Conservation (phyloP, 2,113 vertebrate genomes). For the Struthio camelus region DNA sequence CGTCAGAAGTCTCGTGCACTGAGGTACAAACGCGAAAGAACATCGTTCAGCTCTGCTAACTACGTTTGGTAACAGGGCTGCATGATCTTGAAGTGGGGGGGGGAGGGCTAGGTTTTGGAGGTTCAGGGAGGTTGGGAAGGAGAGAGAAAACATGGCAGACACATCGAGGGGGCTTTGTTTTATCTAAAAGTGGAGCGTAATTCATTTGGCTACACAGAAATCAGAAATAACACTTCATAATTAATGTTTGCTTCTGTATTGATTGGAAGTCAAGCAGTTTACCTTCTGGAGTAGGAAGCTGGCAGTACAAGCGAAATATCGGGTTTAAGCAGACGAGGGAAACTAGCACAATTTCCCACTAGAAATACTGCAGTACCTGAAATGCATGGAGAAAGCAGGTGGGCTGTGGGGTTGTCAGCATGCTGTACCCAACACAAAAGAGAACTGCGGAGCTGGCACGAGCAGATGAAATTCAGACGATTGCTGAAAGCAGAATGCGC, state of each 20-base stretch:
- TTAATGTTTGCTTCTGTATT: background rate
- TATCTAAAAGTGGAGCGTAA: background rate
- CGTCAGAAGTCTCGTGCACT: background rate
- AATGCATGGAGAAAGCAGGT: background rate
- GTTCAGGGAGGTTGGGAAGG: background rate
- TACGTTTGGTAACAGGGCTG: background rate
- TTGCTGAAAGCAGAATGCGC: fast-evolving
- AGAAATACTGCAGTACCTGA: background rate
- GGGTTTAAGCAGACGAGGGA: background rate
- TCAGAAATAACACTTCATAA: background rate
- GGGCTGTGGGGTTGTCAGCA: background rate
- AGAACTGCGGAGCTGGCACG: background rate
- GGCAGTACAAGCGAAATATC: background rate
- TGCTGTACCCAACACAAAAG: background rate
- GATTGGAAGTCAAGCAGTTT: background rate
- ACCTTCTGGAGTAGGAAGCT: background rate
- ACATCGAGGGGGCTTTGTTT: background rate
- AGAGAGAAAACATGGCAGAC: background rate
- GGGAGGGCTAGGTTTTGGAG: background rate
- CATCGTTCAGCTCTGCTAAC: background rate
- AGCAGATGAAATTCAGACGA: background rate
- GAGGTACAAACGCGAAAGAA: background rate
- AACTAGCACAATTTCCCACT: background rate
- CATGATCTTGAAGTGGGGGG: background rate
- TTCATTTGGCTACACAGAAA: background rate